Base-by-base conservation (phyloP, 2,797 vertebrate genomes). In the Cossypha polioptera region DNA sequence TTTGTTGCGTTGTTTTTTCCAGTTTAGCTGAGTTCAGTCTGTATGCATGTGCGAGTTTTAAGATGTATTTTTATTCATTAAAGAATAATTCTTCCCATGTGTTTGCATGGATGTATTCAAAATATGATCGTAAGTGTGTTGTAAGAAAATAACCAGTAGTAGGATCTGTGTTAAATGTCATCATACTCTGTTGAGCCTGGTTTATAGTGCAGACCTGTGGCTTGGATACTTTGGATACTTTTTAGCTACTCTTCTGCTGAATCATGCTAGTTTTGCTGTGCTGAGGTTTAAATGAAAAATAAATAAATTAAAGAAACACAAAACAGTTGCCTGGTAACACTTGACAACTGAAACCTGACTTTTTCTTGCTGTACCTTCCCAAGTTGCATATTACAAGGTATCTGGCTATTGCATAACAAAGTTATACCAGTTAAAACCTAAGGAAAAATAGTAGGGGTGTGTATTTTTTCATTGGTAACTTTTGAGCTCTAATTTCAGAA, bases 211-310 rank as follows among this genome's bases (percentile, higher is more conserved):
- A 88, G 62, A 25, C 25, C 28, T 51, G 3, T 74, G 17, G 43
- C 55, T 88, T 62, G 25, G 43, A 66, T 48, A 63, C 10, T 18
- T 59, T 51, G 19, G 38, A 25, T 76, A 17, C 10, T 26, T 88
- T 77, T 62, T 71, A 18, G 21, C 53, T 86, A 84, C 33, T 4
- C 11, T 75, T 87, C 35, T 77, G 33, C 29, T 16, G 71, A 51
- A 36, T 90, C 79, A 42, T 95, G 95, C 96, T 98, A 94, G 97
- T 94, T 97, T 96, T 97, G 89, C 98, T 93, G 92, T 95, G 29
- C 91, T 94, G 92, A 96, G 74, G 88, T 98, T 97, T 97, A 97
- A 93, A 96, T 94, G 95, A 97, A 97, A 95, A 97, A 50, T 96
- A 97, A 96, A 96, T 96, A 96, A 95, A 88, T 88, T 24, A 48